phyloP scores from a whole-genome alignment of 2,797 vertebrate genomes.

The Pseudochirops corinnae region DNA sequence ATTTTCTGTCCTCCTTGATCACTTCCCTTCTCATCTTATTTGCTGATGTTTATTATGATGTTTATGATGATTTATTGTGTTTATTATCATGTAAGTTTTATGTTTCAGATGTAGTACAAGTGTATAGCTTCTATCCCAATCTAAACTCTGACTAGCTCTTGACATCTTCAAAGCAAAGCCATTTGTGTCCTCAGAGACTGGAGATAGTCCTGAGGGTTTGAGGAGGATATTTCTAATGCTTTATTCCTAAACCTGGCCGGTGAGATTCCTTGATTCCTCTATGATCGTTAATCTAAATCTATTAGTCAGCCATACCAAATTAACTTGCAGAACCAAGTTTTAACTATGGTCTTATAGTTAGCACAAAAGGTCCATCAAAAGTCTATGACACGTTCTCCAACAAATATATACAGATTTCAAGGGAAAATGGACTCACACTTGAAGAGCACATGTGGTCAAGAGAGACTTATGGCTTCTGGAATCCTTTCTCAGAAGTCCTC shows the following conservation, averaged over 20 bases:
- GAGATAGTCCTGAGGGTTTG: background rate
- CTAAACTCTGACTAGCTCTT: background rate
- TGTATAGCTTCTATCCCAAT: background rate
- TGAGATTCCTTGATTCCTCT: background rate
- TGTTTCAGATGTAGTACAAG: background rate
- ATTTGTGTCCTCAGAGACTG: background rate
- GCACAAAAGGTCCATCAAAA: background rate
- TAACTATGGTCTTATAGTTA: background rate
- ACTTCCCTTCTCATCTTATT: background rate
- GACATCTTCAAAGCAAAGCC: background rate
- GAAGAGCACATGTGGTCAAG: too few relatives aligned
- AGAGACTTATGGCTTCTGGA: background rate
- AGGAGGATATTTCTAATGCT: background rate
- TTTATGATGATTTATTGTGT: background rate
- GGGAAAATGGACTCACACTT: too few relatives aligned
- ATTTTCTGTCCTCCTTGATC: background rate
- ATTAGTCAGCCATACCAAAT: background rate
- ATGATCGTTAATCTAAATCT: background rate
- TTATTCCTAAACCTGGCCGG: background rate
- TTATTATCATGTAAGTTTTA: background rate
- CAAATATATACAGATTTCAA: background rate
- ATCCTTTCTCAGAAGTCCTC: background rate
- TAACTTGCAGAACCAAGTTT: background rate
- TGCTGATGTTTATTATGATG: background rate
- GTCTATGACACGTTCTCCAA: background rate